Base-by-base conservation (phyloP, 2,797 vertebrate genomes). In the Zenarchopterus dispar region DNA sequence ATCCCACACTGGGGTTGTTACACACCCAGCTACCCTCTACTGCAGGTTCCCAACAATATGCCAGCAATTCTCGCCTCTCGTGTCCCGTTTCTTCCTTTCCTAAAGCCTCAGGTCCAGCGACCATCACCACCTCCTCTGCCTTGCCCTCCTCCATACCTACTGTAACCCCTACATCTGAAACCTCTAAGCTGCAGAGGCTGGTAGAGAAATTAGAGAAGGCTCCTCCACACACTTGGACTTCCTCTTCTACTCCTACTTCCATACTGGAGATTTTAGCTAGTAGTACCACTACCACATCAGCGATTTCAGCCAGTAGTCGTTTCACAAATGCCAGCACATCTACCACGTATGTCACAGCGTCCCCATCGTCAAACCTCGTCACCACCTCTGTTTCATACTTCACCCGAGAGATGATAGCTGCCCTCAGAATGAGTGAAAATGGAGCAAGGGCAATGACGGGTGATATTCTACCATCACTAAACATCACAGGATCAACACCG, bases 151-250 rank as follows among this genome's bases (percentile, higher is more conserved):
- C 93, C 5, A 58, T 82, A 45, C 53, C 87, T 72, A 63, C 89
- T 76, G 61, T 93, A 76, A 84, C 86, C 77, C 88, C 93, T 65
- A 79, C 91, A 85, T 96, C 96, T 13, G 96, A 97, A 91, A 97
- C 96, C 2, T 97, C 96, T 31, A 97, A 97, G 84, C 78, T 97
- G 54, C 96, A 97, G 86, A 93, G 94, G 44, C 89, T 96, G 52
- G 96, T 97, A 48, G 96, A 97, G 78, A 97, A 96, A 83, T 92
- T 97, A 60, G 96, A 96, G 62, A 95, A 94, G 31, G 93, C 93
- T 5, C 88, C 91, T 41, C 52, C 70, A 8, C 42, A 47, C 24
- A 83, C 89, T 3, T 93, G 92, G 91, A 71, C 78, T 21, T 80
- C 88, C 31, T 82, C 83, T 49, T 80, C 75, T 16, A 54, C 74